A percentile compares a stretch with the other conserved stretches of the same genome.
Evolutionary conservation across 2,113 vertebrate species (phyloP).

Genomic region (Arizona elegans): DNA sequence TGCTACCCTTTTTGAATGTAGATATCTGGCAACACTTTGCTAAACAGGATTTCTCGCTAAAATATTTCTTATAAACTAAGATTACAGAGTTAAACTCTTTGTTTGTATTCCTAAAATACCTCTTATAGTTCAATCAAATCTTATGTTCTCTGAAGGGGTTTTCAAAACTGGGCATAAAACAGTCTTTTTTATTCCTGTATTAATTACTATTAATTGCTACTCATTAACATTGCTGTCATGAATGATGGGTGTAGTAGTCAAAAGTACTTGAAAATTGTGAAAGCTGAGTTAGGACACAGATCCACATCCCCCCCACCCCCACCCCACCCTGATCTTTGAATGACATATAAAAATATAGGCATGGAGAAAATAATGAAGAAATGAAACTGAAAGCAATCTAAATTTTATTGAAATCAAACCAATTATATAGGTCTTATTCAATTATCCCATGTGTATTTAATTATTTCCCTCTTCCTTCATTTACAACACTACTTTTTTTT

Average conservation of each 20-base stretch:
- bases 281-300: not conserved
- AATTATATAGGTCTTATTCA: not conserved
- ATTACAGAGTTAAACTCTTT: not conserved
- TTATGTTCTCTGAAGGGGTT: not conserved
- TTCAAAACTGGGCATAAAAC: not conserved
- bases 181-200: not conserved
- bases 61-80: not conserved
- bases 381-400: not conserved
- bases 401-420: not conserved
- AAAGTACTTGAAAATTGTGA: not conserved
- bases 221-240: not conserved
- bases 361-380: not conserved
- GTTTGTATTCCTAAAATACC: not conserved
- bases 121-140: not conserved
- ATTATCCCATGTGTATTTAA: not conserved
- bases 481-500: not conserved
- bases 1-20: not conserved
- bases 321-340: not conserved
- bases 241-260: not conserved
- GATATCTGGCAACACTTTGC: not conserved
- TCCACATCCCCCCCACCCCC: not conserved
- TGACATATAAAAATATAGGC: not conserved
- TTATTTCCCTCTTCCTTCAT: not conserved
- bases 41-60: not conserved
- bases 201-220: not conserved